Base-by-base conservation (phyloP, 2,113 vertebrate genomes). In the Peromyscus leucopus region DNA sequence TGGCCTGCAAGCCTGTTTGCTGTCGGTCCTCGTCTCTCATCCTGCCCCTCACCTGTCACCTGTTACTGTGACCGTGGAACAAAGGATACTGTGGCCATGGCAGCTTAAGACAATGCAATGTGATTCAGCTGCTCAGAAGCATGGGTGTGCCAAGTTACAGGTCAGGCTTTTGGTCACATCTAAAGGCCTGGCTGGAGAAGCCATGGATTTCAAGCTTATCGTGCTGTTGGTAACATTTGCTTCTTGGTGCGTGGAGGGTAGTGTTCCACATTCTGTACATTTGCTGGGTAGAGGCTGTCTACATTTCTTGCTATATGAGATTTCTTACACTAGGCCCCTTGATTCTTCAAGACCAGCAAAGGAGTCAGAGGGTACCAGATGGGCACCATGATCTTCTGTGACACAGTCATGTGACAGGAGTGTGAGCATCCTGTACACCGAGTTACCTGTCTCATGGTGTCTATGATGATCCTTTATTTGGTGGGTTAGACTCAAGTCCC, bases 381-480 rank as follows among this genome's bases (percentile, higher is more conserved):
- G 12, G 22, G 0, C 0, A 22, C 59, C 26, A 26, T 24, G 33
- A 61, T 39, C 24, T 55, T 24, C 26, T 19, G 33, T 6, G 61
- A 36, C 15, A 48, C 5, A 7, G 55, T 48, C 48, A 16, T 2
- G 0, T 39, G 31, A 6, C 78, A n/a, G 79, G 55, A 3, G 6
- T 19, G 1, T 13, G 2, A 2, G 28, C 1, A 46, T 0, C 0
- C 16, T 28, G 13, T 8, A 9, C 9, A 46, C 36, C 39, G 5
- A 2, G 33, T 55, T 61, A 15, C 51, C 59, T 80, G 22, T 24
- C 65, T 71, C 31, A 0, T 69, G 65, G 46, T 8, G 71, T 69
- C 85, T 87, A 6, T 71, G 46, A 69, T 31, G 26, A 12, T 61
- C 57, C 83, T 59, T 26, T n/a, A 15, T 86, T 72, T n/a, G 55